These are phyloP conservation scores for Melospiza melodia DNA, from an alignment of 2,113 vertebrate genomes.

Conservation along the genomic window DNA sequence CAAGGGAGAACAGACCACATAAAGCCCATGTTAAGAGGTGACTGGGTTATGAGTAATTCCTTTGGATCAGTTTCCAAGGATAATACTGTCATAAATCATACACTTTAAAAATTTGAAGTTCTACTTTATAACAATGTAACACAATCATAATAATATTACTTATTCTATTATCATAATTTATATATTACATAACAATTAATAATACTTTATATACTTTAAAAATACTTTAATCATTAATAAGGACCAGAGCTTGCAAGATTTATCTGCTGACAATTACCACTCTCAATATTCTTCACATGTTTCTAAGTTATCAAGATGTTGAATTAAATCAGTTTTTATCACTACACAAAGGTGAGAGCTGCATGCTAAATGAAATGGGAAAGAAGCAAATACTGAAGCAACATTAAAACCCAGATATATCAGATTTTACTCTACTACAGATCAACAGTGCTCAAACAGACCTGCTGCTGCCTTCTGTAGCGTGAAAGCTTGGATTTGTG, in stretches of 20 bases:
- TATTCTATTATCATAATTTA: not conserved
- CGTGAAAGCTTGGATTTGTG: slow-evolving; percentile 90
- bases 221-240: not conserved
- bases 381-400: not conserved
- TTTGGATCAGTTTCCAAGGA: not conserved
- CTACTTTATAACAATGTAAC: not conserved
- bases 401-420: not conserved
- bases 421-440: not conserved
- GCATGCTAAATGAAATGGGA: not conserved
- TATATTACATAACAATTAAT: not conserved
- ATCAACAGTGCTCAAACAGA: slow-evolving; percentile 59
- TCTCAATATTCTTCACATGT: not conserved
- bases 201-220: not conserved
- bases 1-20: not conserved
- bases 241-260: not conserved
- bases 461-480: slow-evolving; percentile 94
- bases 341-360: not conserved
- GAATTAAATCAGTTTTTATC: not conserved
- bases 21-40: not conserved
- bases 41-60: not conserved
- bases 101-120: not conserved
- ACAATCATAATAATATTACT: not conserved
- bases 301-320: not conserved
- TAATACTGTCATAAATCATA: too few species aligned
- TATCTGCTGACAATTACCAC: not conserved